Evolutionary conservation across 64 coral and sea anemone genomes (phyloP).

Genomic region (Montipora efflorescens): DNA sequence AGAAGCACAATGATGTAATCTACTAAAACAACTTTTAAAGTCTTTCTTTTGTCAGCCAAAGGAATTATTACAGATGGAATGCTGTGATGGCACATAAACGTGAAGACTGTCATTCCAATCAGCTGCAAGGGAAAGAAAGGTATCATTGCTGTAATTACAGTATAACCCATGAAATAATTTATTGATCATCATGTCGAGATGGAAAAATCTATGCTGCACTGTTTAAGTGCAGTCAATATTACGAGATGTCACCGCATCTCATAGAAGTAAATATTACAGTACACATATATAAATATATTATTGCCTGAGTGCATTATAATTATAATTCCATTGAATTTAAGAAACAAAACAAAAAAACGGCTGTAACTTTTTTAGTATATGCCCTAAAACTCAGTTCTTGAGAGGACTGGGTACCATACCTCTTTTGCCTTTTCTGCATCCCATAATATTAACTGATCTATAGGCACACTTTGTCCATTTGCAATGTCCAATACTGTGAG

Average conservation of each 20-base stretch:
- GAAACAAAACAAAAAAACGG: no score
- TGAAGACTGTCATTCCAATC: slow-evolving; percentile 84
- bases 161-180: no score
- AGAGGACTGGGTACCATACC: slow-evolving; percentile 26
- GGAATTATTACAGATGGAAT: slow-evolving; percentile 81
- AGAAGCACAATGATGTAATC: slow-evolving; percentile 74
- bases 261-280: no score
- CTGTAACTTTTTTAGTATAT: no score
- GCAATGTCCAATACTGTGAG: slow-evolving; percentile 76
- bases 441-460: slow-evolving; percentile 71
- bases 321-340: no score
- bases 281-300: no score
- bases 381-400: no score
- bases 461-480: slow-evolving; percentile 69
- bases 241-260: no score
- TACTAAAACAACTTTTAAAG: slow-evolving; percentile 53
- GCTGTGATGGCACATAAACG: slow-evolving; percentile 91
- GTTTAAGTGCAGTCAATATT: no score
- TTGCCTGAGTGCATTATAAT: no score
- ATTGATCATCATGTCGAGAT: no score
- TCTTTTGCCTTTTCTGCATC: slow-evolving; percentile 82
- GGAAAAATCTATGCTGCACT: no score
- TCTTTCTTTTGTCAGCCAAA: slow-evolving; percentile 74
- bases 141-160: background rate
- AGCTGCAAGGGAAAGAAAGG: slow-evolving; percentile 54